A percentile compares a stretch with the other conserved stretches of the same genome.
Evolutionary conservation across 2,888 invertebrate species (phyloP).

Genomic region (Caenorhabditis plicata): DNA sequence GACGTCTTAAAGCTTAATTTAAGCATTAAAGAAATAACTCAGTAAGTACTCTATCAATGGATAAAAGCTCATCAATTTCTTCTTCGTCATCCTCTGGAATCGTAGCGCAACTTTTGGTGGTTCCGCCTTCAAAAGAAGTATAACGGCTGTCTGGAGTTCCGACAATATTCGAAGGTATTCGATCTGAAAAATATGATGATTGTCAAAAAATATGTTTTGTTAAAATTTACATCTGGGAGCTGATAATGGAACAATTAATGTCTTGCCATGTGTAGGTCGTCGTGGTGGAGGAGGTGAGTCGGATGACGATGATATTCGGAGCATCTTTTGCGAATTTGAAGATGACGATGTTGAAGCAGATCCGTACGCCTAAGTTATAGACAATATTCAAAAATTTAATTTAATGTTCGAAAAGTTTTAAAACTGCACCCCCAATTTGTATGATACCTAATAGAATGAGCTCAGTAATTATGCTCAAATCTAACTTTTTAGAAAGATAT

Average conservation of each 20-base stretch:
- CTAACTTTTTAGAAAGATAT: too few species aligned
- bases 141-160: conserved; percentile 59
- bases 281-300: conserved; percentile 40
- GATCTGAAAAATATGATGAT: conserved; percentile 45
- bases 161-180: conserved; percentile 42
- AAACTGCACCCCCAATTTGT: too few species aligned
- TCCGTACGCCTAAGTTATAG: too few species aligned
- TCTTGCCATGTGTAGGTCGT: conserved; percentile 39
- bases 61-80: conserved; percentile 52
- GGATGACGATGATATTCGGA: conserved; percentile 24
- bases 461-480: too few species aligned
- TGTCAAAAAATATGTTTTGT: not conserved
- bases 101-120: conserved; percentile 60
- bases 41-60: conserved; percentile 51
- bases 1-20: conserved; percentile 31
- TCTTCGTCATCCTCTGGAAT: conserved; percentile 61
- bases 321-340: conserved; percentile 23
- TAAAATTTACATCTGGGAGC: conserved; percentile 36
- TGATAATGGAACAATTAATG: conserved; percentile 56
- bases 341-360: conserved; percentile 23
- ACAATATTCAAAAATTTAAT: too few species aligned
- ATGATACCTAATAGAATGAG: too few species aligned
- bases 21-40: not conserved
- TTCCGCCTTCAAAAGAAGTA: conserved; percentile 59
- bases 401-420: too few species aligned